Conservation (phyloP, 2,888 invertebrate species). For the Phrixothrix hirtus region DNA sequence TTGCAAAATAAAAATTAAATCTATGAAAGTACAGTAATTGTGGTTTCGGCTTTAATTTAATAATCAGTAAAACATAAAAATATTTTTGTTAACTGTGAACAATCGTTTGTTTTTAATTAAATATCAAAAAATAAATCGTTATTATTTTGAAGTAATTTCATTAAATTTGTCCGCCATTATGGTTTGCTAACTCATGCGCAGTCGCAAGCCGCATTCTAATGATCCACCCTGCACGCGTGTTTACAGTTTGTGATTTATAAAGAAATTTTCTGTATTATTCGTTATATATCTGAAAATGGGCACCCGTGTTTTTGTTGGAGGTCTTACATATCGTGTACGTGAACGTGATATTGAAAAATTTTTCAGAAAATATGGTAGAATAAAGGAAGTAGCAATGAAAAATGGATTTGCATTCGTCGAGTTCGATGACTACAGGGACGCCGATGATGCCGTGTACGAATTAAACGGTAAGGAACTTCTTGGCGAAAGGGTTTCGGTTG, state of each 20-base stretch:
- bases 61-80: too few species aligned
- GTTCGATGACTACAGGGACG: slow-evolving; percentile 96
- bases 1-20: too few species aligned
- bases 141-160: not conserved
- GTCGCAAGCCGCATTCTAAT: slow-evolving; percentile 1
- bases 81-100: too few species aligned
- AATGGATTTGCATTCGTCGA: slow-evolving; percentile 93
- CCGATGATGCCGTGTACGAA: slow-evolving; percentile 98
- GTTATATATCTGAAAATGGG: slow-evolving; percentile 57
- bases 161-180: not conserved
- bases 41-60: too few species aligned
- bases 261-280: not conserved
- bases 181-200: slow-evolving; percentile 1
- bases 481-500: slow-evolving; percentile 90
- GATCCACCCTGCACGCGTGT: slow-evolving; percentile 13
- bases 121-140: not conserved
- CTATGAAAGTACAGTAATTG: too few species aligned
- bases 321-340: slow-evolving; percentile 81
- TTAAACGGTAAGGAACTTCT: slow-evolving; percentile 95
- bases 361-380: slow-evolving; percentile 93
- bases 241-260: slow-evolving; percentile 1
- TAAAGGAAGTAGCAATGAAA: slow-evolving; percentile 91
- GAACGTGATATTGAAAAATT: slow-evolving; percentile 95
- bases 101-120: too few species aligned
- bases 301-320: slow-evolving; percentile 84